Evolutionary conservation across 35 echinoderm and acorn worm genomes (phyloP), one percentile per base, ranked within the genome.

Genomic region (Hemicentrotus pulcherrimus): DNA sequence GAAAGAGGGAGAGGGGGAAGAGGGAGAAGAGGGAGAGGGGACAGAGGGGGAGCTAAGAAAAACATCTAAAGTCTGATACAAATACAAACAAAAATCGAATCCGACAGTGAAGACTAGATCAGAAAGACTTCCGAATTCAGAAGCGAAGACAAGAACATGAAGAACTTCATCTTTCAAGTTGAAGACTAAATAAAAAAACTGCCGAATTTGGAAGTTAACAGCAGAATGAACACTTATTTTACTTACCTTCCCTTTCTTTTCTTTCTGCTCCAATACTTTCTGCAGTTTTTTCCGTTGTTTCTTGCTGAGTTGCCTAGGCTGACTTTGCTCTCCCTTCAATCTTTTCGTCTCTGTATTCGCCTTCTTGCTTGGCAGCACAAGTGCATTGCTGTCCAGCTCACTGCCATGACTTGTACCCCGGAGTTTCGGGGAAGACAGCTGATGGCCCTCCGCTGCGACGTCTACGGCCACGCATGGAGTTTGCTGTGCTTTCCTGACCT

Each of bases 231-330:
- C 35, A 41, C 35, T 41, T 94, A 94, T 71, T 41, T 71, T 46
- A 78, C 5, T 87, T 95, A 98, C 97, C 95, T 99, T 97, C 13
- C 61, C 95, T 85, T 98, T 99, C 86, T 99, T 99, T 86, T 98
- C 96, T 71, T 98, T 99, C 89, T 96, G 97, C 32, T 99, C 94
- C 2, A 99, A 32, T 86, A 99, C 94, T 22, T 96, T 97, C 41
- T 99, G 96, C 14, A 99, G 95, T 70, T 95, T 96, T 60, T 99
- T 99, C 24, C 97, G 61, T 88, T 98, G 97, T 61, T 97, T 98
- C 46, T 97, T 98, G 65, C 97, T 99, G 45, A 99, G 94, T 94
- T 97, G 96, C 94, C 97, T 99, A 0, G 96, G 96, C 24, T 95
- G 91, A 47, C 92, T 92, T 94, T 96, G 52, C 31, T 93, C 31